Conservation (phyloP, 2,113 vertebrate genomes). For the Laterallus jamaicensis region DNA sequence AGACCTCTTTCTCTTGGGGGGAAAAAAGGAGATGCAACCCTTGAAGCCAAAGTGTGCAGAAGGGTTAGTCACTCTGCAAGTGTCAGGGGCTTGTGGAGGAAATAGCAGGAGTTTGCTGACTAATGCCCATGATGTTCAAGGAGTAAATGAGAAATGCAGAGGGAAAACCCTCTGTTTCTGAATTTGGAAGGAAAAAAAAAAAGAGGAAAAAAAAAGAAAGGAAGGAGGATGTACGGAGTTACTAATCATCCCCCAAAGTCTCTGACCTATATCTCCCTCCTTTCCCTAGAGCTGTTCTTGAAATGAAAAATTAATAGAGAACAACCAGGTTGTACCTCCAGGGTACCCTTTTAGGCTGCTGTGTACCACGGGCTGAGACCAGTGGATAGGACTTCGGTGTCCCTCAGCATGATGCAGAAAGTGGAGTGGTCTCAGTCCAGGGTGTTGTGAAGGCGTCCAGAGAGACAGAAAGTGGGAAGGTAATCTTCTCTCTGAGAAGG, state of each 20-base stretch:
- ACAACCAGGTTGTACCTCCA: slow-evolving; percentile 46
- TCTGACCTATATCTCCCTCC: slow-evolving; percentile 61
- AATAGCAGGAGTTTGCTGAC: slow-evolving; percentile 58
- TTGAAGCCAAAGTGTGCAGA: not conserved
- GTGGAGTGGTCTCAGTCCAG: not conserved
- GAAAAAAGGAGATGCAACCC: not conserved
- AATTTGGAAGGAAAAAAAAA: not conserved
- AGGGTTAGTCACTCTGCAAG: slow-evolving; percentile 43
- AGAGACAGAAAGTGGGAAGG: not conserved
- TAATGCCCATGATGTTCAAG: not conserved
- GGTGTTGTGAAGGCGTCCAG: not conserved
- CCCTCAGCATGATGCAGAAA: not conserved
- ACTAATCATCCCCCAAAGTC: slow-evolving; percentile 36
- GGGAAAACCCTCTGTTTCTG: slow-evolving; percentile 52
- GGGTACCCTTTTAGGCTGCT: slow-evolving; percentile 17
- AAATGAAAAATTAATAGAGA: slow-evolving; percentile 68
- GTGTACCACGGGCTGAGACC: not conserved
- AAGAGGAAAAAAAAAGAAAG: not conserved
- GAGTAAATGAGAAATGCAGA: slow-evolving; percentile 33
- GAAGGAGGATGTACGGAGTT: not conserved
- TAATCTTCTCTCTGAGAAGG: not conserved
- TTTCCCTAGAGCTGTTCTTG: slow-evolving; percentile 44
- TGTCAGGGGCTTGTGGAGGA: not conserved
- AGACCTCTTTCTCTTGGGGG: not conserved
- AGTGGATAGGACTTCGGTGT: not conserved